Conservation (phyloP, 1,140 invertebrate species). For the Mizuhopecten yessoensis region DNA sequence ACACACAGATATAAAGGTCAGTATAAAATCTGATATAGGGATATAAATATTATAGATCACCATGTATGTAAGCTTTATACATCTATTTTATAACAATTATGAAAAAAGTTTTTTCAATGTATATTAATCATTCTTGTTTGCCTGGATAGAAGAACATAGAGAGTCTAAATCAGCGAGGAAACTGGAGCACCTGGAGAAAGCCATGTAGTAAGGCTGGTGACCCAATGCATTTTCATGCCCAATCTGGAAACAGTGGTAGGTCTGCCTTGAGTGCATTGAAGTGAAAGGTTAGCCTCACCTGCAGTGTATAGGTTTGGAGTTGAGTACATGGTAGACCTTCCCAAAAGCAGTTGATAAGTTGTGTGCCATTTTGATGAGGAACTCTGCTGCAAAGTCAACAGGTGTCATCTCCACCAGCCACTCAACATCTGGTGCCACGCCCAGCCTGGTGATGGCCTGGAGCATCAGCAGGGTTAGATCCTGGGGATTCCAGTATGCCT, state of each 20-base stretch:
- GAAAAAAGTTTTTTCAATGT: too few species aligned
- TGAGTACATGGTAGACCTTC: constrained; percentile 84
- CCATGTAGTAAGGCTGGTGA: too few species aligned
- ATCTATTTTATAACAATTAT: too few species aligned
- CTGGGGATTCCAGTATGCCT: constrained; percentile 83
- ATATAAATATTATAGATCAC: neutral
- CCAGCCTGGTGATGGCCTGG: constrained; percentile 81
- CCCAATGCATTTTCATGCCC: too few species aligned
- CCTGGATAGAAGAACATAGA: too few species aligned
- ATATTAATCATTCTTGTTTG: too few species aligned
- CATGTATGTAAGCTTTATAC: too few species aligned
- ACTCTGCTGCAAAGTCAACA: constrained; percentile 84
- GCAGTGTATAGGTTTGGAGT: constrained; percentile 77
- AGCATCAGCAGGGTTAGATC: constrained; percentile 85
- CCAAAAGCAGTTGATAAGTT: constrained; percentile 81
- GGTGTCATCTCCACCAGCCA: constrained; percentile 86
- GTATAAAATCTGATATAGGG: neutral
- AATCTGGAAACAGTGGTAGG: too few species aligned
- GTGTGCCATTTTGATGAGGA: constrained; percentile 82
- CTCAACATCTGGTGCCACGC: constrained; percentile 83
- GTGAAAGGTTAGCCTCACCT: too few species aligned
- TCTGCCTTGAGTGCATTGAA: too few species aligned
- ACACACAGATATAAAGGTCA: neutral
- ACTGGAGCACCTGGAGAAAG: too few species aligned
- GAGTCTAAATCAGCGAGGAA: too few species aligned